Base-by-base conservation (phyloP, 2,113 vertebrate genomes). In the Cinclus mexicanus region DNA sequence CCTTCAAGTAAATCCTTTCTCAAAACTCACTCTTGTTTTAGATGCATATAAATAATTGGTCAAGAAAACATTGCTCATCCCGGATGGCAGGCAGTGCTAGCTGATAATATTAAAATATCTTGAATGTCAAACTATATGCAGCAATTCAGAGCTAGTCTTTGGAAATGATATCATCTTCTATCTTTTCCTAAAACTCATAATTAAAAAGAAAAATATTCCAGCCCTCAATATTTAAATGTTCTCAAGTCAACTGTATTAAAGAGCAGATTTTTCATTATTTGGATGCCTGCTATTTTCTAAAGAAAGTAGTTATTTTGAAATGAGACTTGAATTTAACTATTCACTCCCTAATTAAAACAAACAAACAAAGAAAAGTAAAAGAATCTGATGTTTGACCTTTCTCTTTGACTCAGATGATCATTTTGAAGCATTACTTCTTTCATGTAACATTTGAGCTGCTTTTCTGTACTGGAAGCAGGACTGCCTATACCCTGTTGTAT, bases 61-160 rank as follows among this genome's bases (percentile, higher is more conserved):
- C 85, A 92, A 92, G 77, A 70, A 94, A 94, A 79, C 29, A 56
- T 79, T 95, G 83, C 59, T 94, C 68, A 77, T 91, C 39, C 70
- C 0, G 0, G 56, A 80, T 91, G 55, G 74, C 91, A 93, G 69
- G 74, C 64, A 67, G 46, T 72, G 57, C 59, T 84, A 57, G 59
- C 80, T 94, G 77, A 76, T 95, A 94, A 71, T n/a, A 50, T 94
- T 88, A 91, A 95, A 83, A 87, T 65, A 68, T 90, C 81, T 89
- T 90, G 67, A 96, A 96, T 94, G 94, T 92, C 90, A 87, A 91
- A 71, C 76, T 71, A 29, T 72, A 90, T 80, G 87, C n/a, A 83
- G 86, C 50, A 81, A 93, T 77, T 64, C 76, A 78, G 79, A 89
- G 77, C 59, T 77, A 74, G 74, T 72, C 53, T 95, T 87, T 83